A percentile compares a stretch with the other conserved stretches of the same genome.
Evolutionary conservation across 2,113 vertebrate species (phyloP).

Genomic region (Siphamia tubifer): DNA sequence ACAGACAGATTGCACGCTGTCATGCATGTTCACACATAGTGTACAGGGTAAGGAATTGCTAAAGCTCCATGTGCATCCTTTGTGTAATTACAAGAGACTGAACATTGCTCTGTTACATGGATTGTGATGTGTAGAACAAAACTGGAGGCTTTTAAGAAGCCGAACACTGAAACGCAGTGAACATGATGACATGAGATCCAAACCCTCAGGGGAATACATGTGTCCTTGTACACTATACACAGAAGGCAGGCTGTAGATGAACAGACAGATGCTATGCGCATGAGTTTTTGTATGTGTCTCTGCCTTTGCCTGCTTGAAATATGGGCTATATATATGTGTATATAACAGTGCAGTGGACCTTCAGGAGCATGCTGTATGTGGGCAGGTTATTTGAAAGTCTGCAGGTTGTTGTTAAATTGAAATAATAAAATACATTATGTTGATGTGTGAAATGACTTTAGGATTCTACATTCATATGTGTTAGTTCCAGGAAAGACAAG

Average conservation of each 20-base stretch:
- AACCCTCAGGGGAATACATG: slow-evolving; percentile 44
- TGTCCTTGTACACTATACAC: slow-evolving; percentile 26
- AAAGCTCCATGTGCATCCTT: neutral
- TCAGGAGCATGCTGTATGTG: neutral
- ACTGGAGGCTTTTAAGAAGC: slow-evolving; percentile 40
- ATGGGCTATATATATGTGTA: neutral
- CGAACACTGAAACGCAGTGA: slow-evolving; percentile 16
- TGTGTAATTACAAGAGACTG: slow-evolving; percentile 4
- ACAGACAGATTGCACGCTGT: neutral
- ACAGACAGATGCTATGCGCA: slow-evolving; percentile 2
- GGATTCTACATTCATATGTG: neutral
- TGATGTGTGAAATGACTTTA: neutral
- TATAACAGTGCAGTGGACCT: neutral
- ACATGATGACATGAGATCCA: slow-evolving; percentile 36
- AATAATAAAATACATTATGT: neutral
- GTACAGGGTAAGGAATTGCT: neutral
- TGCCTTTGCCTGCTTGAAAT: neutral
- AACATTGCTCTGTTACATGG: slow-evolving; percentile 1
- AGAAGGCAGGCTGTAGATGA: slow-evolving; percentile 27
- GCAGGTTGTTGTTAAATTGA: neutral
- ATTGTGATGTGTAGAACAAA: slow-evolving; percentile 41
- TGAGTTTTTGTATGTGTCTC: neutral
- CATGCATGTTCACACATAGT: neutral
- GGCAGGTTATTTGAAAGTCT: too few relatives aligned
- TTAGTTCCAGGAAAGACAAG: neutral